Percentiles rank a stretch among this genome's conserved stretches.
phyloP scores from a whole-genome alignment of 2,888 invertebrate genomes.

The Apamea epomidion region DNA sequence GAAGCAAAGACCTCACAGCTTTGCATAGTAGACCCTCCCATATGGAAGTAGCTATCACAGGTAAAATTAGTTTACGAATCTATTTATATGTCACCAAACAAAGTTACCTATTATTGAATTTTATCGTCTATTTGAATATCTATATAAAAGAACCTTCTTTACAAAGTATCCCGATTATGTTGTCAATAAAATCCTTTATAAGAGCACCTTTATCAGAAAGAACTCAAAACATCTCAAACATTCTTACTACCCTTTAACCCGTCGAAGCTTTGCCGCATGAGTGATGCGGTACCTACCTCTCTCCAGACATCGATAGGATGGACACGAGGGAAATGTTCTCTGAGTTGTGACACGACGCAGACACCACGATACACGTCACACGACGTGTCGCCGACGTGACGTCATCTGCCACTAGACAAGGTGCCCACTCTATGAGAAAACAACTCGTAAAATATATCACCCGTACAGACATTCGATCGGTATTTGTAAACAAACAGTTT shows the following conservation, averaged over 20 bases:
- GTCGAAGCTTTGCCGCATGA: conserved; percentile 31
- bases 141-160: background rate
- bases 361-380: conserved; percentile 31
- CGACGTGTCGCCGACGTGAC: conserved; percentile 37
- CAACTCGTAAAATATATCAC: conserved; percentile 50
- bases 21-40: too few relatives aligned
- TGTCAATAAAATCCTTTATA: conserved; percentile 13
- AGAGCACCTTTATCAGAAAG: background rate
- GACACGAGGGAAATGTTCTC: conserved; percentile 50
- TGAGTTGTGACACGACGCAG: conserved; percentile 31
- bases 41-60: too few relatives aligned
- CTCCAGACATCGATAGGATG: conserved; percentile 44
- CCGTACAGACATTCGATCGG: conserved; percentile 40
- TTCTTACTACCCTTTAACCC: conserved; percentile 16
- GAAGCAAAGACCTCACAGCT: background rate
- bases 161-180: background rate
- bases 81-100: background rate
- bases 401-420: conserved; percentile 27
- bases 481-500: conserved; percentile 52
- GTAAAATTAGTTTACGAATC: background rate
- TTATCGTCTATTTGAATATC: background rate
- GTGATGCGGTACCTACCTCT: conserved; percentile 24
- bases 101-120: background rate
- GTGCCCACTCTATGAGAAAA: conserved; percentile 41
- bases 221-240: conserved; percentile 28